These are phyloP conservation scores for Metopolophium dirhodum DNA, from an alignment of 1,140 invertebrate genomes.

Conservation along the genomic window DNA sequence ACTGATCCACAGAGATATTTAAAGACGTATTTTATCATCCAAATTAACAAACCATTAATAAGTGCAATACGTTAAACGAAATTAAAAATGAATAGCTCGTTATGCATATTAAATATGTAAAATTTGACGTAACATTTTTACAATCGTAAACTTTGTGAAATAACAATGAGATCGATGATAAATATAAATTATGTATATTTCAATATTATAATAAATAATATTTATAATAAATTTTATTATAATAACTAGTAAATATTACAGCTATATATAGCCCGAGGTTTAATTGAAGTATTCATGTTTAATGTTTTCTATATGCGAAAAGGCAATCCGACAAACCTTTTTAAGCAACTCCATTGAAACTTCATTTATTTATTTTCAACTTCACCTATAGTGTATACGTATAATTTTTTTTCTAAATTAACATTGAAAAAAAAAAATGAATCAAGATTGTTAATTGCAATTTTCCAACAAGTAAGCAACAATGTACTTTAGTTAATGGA, in stretches of 20 bases:
- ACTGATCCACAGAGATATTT: neutral
- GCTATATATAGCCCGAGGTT: neutral
- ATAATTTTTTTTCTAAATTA: neutral
- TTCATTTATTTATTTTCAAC: neutral
- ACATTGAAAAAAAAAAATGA: neutral
- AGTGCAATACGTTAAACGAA: neutral
- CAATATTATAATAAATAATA: too few species aligned
- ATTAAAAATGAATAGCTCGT: neutral
- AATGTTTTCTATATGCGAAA: neutral
- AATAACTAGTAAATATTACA: neutral
- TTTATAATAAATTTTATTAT: too few species aligned
- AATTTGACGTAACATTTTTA: too few species aligned
- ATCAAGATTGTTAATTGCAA: neutral
- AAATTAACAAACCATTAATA: neutral
- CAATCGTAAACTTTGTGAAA: neutral
- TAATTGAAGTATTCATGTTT: slow-evolving; percentile 1
- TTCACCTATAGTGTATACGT: neutral
- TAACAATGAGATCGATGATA: neutral
- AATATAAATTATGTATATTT: neutral
- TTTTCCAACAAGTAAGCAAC: slow-evolving; percentile 14
- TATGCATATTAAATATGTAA: too few species aligned
- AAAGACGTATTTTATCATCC: neutral
- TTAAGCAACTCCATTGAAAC: neutral
- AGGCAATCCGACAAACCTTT: neutral
- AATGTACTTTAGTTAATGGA: slow-evolving; percentile 13